Percentiles rank a stretch among this genome's conserved stretches.
Evolutionary conservation across 1,140 invertebrate species (phyloP).

Genomic region (Geopemphigus sp.): DNA sequence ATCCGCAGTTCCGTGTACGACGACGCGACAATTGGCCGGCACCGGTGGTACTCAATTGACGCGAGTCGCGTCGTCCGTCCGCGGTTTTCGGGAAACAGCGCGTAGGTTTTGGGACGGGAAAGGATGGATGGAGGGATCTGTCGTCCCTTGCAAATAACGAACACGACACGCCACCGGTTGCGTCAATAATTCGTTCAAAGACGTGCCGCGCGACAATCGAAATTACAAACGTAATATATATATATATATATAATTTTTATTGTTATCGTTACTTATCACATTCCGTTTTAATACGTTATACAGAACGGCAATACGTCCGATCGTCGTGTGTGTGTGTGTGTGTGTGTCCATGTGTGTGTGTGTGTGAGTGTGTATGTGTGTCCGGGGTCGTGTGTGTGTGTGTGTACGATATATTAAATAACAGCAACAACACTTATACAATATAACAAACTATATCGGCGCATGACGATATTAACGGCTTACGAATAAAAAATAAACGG

Average conservation of each 20-base stretch:
- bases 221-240: constrained; percentile 21
- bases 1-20: too few species aligned
- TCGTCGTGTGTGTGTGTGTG: too few species aligned
- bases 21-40: too few species aligned
- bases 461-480: constrained; percentile 4
- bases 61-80: too few species aligned
- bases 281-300: constrained; percentile 18
- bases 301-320: constrained; percentile 16
- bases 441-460: constrained; percentile 17
- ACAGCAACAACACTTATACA: constrained; percentile 36
- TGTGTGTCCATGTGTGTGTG: too few species aligned
- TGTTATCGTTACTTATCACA: constrained; percentile 50
- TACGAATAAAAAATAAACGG: constrained; percentile 20
- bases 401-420: constrained; percentile 22
- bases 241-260: constrained; percentile 40
- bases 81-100: too few species aligned
- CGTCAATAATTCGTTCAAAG: constrained; percentile 36
- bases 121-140: too few species aligned
- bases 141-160: background rate
- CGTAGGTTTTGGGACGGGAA: too few species aligned
- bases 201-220: constrained; percentile 19
- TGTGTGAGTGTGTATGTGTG: background rate
- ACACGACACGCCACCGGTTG: background rate
- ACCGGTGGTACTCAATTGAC: too few species aligned
- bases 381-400: too few species aligned